A percentile compares a stretch with the other conserved stretches of the same genome.
Conservation (phyloP, 1,140 invertebrate genomes). For the Eueides isabella region DNA sequence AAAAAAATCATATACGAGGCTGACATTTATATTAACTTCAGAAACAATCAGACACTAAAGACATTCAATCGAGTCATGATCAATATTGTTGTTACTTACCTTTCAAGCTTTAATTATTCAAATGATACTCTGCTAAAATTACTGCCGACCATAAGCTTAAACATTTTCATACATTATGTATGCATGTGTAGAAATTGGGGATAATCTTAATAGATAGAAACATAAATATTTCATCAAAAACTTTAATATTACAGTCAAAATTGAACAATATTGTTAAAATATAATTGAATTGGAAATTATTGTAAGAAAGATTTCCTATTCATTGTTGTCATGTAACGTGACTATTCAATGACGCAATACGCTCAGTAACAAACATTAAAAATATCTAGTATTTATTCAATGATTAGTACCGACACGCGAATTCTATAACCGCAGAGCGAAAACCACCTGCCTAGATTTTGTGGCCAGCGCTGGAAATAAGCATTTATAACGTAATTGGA, state of each 20-base stretch:
- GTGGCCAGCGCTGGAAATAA: constrained; percentile 24
- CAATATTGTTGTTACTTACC: background rate
- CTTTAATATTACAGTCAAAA: background rate
- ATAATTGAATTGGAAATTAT: background rate
- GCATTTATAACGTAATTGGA: constrained; percentile 25
- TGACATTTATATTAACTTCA: background rate
- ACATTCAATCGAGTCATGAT: background rate
- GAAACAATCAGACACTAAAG: background rate
- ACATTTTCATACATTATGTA: background rate
- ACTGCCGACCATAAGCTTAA: background rate
- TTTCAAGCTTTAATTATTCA: background rate
- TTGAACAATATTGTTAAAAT: background rate
- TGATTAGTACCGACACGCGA: constrained; percentile 33
- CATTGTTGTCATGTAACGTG: constrained; percentile 8
- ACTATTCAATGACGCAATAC: constrained; percentile 17
- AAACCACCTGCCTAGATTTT: constrained; percentile 29
- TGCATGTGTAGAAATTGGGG: background rate
- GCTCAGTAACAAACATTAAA: constrained; percentile 23
- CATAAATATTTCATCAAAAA: background rate
- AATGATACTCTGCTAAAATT: background rate
- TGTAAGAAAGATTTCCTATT: background rate
- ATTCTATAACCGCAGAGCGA: constrained; percentile 33
- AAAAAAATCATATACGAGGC: no score
- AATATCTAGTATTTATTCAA: constrained; percentile 34
- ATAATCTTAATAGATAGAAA: background rate